Evolutionary conservation across 2,113 vertebrate genomes (phyloP).

Genomic region (Corvus moneduloides): DNA sequence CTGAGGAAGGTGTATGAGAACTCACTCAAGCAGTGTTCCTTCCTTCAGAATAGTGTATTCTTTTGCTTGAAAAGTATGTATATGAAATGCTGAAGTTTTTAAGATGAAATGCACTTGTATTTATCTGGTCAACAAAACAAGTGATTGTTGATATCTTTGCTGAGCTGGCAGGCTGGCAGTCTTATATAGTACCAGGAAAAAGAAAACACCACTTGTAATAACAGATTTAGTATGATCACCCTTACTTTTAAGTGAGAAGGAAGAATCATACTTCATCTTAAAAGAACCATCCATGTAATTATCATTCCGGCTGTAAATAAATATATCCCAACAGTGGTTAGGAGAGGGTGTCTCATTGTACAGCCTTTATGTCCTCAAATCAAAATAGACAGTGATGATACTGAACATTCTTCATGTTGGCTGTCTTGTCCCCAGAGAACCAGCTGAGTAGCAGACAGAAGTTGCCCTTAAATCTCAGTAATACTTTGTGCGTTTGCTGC

Average conservation of each 20-base stretch:
- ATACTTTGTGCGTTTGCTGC: background rate
- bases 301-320: conserved; percentile 74
- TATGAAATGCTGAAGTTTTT: background rate
- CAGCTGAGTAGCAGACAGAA: background rate
- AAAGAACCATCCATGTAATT: conserved; percentile 67
- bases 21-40: background rate
- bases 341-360: conserved; percentile 36
- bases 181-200: conserved; percentile 13
- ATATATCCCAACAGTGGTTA: conserved; percentile 65
- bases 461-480: background rate
- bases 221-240: conserved; percentile 65
- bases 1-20: background rate
- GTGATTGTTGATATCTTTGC: conserved; percentile 45
- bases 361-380: conserved; percentile 18
- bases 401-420: background rate
- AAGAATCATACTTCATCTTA: conserved; percentile 58
- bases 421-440: background rate
- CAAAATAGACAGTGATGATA: conserved; percentile 14
- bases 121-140: conserved; percentile 13
- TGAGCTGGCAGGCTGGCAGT: conserved; percentile 68
- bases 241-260: conserved; percentile 59
- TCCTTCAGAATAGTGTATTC: background rate
- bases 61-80: background rate
- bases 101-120: conserved; percentile 11
- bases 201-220: conserved; percentile 71